Conservation (phyloP, 2,888 invertebrate species). For the Exocentrus adspersus region DNA sequence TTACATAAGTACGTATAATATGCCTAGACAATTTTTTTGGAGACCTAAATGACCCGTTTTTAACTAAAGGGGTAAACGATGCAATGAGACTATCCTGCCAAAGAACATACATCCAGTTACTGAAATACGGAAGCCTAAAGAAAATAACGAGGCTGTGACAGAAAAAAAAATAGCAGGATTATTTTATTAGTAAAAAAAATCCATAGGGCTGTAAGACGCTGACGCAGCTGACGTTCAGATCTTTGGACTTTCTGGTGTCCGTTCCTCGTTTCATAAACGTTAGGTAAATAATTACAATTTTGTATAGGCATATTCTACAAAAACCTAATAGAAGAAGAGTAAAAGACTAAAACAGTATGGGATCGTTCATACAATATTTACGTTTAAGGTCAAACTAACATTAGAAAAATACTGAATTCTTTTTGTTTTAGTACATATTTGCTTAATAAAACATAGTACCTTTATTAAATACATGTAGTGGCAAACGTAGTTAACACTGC, state of each 20-base stretch:
- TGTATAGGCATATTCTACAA: constrained; percentile 16
- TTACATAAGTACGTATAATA: constrained; percentile 13
- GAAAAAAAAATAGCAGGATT: no score
- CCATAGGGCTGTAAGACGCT: no score
- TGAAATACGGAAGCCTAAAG: no score
- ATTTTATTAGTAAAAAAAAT: no score
- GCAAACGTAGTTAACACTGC: no score
- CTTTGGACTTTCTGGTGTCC: background rate
- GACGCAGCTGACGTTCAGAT: background rate
- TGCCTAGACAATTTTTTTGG: constrained; percentile 14
- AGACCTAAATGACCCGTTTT: background rate
- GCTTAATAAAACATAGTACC: no score
- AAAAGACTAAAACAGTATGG: background rate
- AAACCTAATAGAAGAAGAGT: constrained; percentile 5
- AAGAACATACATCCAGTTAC: background rate
- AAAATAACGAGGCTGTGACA: no score
- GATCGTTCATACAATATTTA: background rate
- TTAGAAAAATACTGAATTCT: no score
- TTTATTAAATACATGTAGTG: no score
- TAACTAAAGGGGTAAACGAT: constrained; percentile 6
- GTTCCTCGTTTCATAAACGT: background rate
- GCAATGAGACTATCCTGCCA: constrained; percentile 16
- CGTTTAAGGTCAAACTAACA: constrained; percentile 16
- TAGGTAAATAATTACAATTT: background rate
- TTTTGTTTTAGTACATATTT: no score